Evolutionary conservation across 2,888 invertebrate genomes (phyloP), one percentile per base, ranked within the genome.

Genomic region (Operophtera brumata): DNA sequence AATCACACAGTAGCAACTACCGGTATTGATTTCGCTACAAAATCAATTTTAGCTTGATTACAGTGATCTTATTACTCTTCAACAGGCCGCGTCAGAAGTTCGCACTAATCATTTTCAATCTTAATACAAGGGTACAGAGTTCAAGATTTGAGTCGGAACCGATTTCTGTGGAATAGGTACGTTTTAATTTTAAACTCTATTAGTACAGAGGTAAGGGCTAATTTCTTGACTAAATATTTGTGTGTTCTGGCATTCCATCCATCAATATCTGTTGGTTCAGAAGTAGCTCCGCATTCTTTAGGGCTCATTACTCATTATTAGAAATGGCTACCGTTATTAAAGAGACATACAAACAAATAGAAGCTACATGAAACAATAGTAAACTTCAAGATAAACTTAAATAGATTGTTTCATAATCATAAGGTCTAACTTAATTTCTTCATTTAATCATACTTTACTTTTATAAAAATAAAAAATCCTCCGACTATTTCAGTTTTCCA

Each of bases 261-360:
- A 56, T 56, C 56, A 56, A 56, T 43, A 43, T 43, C 42, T 25
- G 32, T 36, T 50, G 26, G 30, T 40, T 40, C 44, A 37, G 39
- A 20, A 45, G 40, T 45, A 56, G 32, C 50, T 44, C 79, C 75
- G 77, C 77, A 73, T 82, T 81, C 79, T 78, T 79, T 77, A 67
- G 67, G 65, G 61, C 75, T 81, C 84, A 86, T 87, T 84, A 85
- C 76, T 87, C 83, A 86, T 80, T 86, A 87, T 85, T 86, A 82
- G 76, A 82, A 80, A 71, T 72, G 69, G 84, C 86, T 86, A 84
- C 88, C 80, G 86, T 79, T 81, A 80, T 36, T 45, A 35, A 6
- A 9, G 11, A 49, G 43, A 20, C n/a, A 11, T 47, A 36, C 9
- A 25, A 52, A 59, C 1, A 6, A 0, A 25, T 40, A 52, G 46